phyloP scores from a whole-genome alignment of 2,113 vertebrate genomes.

The Megaceryle torquata region DNA sequence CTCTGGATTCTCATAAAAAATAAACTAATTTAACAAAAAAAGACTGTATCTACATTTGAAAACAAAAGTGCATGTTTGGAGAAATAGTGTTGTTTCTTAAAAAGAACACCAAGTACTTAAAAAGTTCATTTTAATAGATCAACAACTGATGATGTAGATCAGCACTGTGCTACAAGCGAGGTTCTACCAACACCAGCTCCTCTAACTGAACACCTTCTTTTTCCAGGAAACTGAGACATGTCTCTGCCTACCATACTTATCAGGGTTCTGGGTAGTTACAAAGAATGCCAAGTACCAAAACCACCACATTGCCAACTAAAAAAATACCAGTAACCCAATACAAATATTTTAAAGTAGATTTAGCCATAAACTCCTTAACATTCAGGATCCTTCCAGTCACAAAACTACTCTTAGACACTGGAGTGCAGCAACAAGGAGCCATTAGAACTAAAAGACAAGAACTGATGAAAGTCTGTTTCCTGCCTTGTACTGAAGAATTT shows the following conservation, averaged over 20 bases:
- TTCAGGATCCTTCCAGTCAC: slow-evolving; percentile 1
- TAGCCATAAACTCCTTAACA: not conserved
- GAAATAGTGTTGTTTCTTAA: slow-evolving; percentile 61
- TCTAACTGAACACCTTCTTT: slow-evolving; percentile 19
- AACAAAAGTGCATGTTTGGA: slow-evolving; percentile 68
- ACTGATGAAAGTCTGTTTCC: not conserved
- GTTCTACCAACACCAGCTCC: slow-evolving; percentile 29
- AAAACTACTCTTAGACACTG: not conserved
- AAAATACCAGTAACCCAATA: slow-evolving; percentile 10
- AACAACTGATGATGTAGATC: slow-evolving; percentile 22
- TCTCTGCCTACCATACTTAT: not conserved
- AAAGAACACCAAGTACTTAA: slow-evolving; percentile 36
- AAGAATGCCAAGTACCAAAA: slow-evolving; percentile 39
- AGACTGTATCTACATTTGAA: slow-evolving; percentile 62
- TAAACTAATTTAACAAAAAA: slow-evolving; percentile 52
- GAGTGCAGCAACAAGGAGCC: slow-evolving; percentile 29
- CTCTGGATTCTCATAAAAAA: slow-evolving; percentile 69
- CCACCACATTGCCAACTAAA: not conserved
- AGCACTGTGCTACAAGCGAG: slow-evolving; percentile 48
- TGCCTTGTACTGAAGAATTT: not conserved
- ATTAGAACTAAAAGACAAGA: slow-evolving; percentile 33
- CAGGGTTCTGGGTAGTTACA: not conserved
- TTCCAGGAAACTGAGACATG: not conserved
- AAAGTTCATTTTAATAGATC: slow-evolving; percentile 29
- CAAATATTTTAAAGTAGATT: not conserved